Evolutionary conservation across 2,113 vertebrate species (phyloP).

Genomic region (Otolemur garnettii): DNA sequence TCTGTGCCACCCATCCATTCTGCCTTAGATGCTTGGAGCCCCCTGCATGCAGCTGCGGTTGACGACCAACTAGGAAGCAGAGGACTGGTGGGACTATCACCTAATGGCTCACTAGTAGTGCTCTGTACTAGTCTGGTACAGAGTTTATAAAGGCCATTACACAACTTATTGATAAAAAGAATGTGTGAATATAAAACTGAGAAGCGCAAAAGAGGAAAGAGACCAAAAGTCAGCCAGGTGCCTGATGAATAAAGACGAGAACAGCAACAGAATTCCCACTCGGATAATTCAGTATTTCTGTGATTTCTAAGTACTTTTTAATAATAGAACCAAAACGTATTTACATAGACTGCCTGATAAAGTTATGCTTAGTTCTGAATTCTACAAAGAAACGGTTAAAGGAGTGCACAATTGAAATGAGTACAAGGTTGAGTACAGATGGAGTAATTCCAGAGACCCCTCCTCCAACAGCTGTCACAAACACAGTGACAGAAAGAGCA

Average conservation of each 20-base stretch:
- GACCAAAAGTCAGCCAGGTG: not conserved
- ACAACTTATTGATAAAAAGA: not conserved
- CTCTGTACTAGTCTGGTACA: not conserved
- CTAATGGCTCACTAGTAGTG: not conserved
- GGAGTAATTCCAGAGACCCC: not conserved
- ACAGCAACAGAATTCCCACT: not conserved
- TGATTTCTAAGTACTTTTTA: not conserved
- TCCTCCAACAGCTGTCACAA: not conserved
- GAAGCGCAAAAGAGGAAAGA: not conserved
- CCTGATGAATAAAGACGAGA: not conserved
- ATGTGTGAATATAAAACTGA: not conserved
- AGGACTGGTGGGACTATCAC: not conserved
- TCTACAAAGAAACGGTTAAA: not conserved
- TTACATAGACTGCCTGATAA: not conserved
- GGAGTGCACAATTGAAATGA: not conserved
- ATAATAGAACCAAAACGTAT: not conserved
- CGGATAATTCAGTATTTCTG: not conserved
- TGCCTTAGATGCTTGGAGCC: not conserved
- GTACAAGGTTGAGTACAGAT: not conserved
- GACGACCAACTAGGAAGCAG: not conserved
- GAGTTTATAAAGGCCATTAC: not conserved
- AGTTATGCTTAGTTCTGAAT: not conserved
- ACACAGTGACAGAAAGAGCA: not conserved
- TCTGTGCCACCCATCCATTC: accelerated
- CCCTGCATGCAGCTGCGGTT: not conserved